These are phyloP conservation scores for Gymnobelideus leadbeateri DNA, from an alignment of 2,113 vertebrate species.

Conservation along the genomic window DNA sequence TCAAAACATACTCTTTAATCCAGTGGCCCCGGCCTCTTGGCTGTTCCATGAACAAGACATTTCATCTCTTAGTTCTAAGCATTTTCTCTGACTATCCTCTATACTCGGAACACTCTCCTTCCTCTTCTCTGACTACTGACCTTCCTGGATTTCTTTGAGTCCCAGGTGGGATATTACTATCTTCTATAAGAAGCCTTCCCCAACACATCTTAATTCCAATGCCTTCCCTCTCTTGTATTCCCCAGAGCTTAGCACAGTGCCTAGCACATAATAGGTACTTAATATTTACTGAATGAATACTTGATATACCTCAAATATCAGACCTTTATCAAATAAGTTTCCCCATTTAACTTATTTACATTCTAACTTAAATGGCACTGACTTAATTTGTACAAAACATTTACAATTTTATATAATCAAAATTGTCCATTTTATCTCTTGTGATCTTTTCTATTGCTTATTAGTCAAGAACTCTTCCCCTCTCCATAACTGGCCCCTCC, in stretches of 20 bases:
- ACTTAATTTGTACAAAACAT: too few species aligned
- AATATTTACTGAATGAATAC: background rate
- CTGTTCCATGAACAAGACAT: background rate
- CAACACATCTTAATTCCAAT: background rate
- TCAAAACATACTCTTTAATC: too few species aligned
- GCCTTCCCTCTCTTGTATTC: constrained; percentile 28
- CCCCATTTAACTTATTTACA: too few species aligned
- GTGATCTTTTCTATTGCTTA: too few species aligned
- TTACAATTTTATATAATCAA: too few species aligned
- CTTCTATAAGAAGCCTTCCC: constrained; percentile 36
- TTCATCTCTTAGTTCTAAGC: constrained; percentile 17
- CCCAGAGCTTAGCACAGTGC: background rate
- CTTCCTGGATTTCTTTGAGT: constrained; percentile 35
- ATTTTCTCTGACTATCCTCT: background rate
- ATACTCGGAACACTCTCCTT: background rate
- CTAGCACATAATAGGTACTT: constrained; percentile 13
- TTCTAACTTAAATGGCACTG: too few species aligned
- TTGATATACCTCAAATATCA: too few species aligned
- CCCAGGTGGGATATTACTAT: constrained; percentile 23
- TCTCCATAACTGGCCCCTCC: too few species aligned
- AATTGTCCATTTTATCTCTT: too few species aligned
- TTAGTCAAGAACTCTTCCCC: too few species aligned
- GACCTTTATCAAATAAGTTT: too few species aligned
- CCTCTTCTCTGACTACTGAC: constrained; percentile 1
- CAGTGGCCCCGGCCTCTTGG: background rate